A percentile compares a stretch with the other conserved stretches of the same genome.
Evolutionary conservation across 2,888 invertebrate genomes (phyloP).

Genomic region (Lysandra coridon): DNA sequence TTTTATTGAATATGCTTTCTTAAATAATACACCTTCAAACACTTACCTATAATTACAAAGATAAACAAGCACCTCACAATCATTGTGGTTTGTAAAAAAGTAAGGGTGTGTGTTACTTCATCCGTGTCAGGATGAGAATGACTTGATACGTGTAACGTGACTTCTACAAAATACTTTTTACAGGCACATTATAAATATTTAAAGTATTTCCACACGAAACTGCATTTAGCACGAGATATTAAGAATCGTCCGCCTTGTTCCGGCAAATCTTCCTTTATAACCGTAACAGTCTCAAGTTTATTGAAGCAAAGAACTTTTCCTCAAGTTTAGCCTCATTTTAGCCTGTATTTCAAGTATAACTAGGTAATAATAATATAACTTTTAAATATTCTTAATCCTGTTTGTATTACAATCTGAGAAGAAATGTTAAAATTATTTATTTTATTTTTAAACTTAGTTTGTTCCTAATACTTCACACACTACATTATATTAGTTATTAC

Average conservation of each 20-base stretch:
- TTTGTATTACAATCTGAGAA: not conserved
- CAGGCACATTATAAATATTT: not conserved
- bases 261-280: not conserved
- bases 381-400: not conserved
- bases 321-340: not conserved
- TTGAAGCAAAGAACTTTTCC: not conserved
- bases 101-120: not conserved
- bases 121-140: constrained; percentile 11
- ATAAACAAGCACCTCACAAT: not conserved
- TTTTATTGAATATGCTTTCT: not conserved
- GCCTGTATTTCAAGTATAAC: not conserved
- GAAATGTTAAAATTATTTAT: no score
- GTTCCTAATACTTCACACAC: no score
- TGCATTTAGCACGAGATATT: not conserved
- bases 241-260: not conserved
- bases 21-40: not conserved
- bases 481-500: no score
- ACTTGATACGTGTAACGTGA: not conserved
- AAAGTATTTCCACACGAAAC: not conserved
- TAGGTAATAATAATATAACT: not conserved
- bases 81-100: not conserved
- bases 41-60: not conserved
- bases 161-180: constrained; percentile 18
- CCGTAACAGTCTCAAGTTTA: not conserved
- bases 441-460: no score